Conservation (phyloP, 2,888 invertebrate species). For the Protonemura montana region DNA sequence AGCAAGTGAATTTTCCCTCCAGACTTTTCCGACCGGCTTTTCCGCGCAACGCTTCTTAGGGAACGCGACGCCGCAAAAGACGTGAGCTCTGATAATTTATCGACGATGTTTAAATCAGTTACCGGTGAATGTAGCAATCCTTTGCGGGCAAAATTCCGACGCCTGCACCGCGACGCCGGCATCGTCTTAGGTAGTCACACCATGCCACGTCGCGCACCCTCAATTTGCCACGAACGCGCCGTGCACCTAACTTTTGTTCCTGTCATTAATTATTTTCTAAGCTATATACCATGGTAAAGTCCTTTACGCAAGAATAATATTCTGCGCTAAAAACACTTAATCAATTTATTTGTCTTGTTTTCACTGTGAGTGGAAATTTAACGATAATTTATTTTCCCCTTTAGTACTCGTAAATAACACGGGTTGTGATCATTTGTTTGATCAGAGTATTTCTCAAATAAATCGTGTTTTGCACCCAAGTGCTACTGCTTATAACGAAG, state of each 20-base stretch:
- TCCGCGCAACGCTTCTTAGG: background rate
- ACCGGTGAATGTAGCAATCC: conserved; percentile 29
- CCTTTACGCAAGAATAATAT: conserved; percentile 18
- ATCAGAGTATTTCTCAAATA: background rate
- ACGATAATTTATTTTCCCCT: conserved; percentile 25
- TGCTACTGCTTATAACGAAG: too few species aligned
- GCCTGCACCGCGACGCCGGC: conserved; percentile 24
- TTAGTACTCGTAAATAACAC: conserved; percentile 9
- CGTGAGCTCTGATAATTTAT: background rate
- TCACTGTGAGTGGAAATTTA: conserved; percentile 26
- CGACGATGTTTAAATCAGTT: conserved; percentile 28
- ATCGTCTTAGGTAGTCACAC: background rate
- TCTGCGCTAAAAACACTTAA: conserved; percentile 22
- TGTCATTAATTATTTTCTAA: conserved; percentile 19
- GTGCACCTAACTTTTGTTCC: conserved; percentile 28
- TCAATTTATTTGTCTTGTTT: conserved; percentile 37
- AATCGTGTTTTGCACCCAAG: background rate
- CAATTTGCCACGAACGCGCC: background rate
- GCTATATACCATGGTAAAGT: background rate
- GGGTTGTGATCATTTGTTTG: conserved; percentile 15
- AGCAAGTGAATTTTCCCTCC: background rate
- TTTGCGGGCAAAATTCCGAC: conserved; percentile 27
- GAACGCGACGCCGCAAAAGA: background rate
- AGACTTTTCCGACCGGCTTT: background rate
- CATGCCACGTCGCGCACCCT: background rate